Evolutionary conservation across 1,140 invertebrate genomes (phyloP).

Genomic region (Ylistrum balloti): DNA sequence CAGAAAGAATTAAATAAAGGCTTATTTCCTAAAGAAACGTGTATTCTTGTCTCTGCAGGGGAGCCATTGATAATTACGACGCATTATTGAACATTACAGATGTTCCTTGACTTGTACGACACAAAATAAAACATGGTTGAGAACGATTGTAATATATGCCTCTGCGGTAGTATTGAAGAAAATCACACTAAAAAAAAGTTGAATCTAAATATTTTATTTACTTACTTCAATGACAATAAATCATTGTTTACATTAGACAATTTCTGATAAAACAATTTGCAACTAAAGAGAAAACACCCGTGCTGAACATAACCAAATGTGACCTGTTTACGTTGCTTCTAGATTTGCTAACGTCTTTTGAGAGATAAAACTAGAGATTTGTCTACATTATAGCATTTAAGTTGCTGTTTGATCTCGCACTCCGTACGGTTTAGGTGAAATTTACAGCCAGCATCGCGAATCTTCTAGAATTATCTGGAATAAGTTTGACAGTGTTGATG

Average conservation of each 20-base stretch:
- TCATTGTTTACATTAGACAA: not conserved
- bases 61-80: too few species aligned
- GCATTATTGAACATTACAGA: too few species aligned
- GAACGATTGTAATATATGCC: too few species aligned
- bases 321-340: not conserved
- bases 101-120: too few species aligned
- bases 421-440: not conserved
- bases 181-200: too few species aligned
- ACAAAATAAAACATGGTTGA: too few species aligned
- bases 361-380: not conserved
- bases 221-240: not conserved
- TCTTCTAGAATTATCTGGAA: not conserved
- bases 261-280: not conserved
- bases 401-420: not conserved
- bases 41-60: too few species aligned
- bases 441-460: not conserved
- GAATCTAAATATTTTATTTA: not conserved
- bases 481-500: not conserved
- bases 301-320: too few species aligned
- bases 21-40: too few species aligned
- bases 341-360: not conserved
- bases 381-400: not conserved
- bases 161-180: too few species aligned
- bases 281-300: too few species aligned
- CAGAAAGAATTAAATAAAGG: too few species aligned